Evolutionary conservation across 2,797 vertebrate genomes (phyloP), one percentile per base, ranked within the genome.

Genomic region (Intellagama lesueurii): DNA sequence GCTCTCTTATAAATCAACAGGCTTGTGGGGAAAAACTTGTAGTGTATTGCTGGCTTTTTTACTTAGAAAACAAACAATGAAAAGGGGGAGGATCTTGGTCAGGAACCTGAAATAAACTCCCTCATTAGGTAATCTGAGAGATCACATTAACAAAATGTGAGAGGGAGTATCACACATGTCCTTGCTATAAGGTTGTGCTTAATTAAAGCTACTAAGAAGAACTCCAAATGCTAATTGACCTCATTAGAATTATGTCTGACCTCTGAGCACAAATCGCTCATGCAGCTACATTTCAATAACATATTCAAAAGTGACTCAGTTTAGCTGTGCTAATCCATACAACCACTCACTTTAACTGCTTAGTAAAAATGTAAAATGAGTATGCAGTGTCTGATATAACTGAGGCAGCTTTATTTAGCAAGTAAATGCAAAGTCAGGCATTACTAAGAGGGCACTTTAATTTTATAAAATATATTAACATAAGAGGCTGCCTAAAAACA

Each of bases 161-260:
- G 40, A 9, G 91, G 73, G 76, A 85, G 85, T 78, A 87, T 0
- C 56, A 30, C 52, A 82, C 22, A 40, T n/a, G 85, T 72, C 56
- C 85, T 91, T 91, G 94, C 80, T 77, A 77, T 81, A 3, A 88
- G 91, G 66, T 85, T 86, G 90, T 69, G 69, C 87, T 86, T 88
- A 83, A 86, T 47, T 81, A 87, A 88, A 92, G 69, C 24, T 72
- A 75, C 30, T 88, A 0, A 66, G 76, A 88, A 22, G 47, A 89
- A 87, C 0, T 2, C 64, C 19, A 81, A 77, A 64, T 70, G 81
- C 89, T 92, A 90, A 85, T 87, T 80, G 88, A 93, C 83, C 70
- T 85, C 26, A 40, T 0, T 26, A 83, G 76, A 69, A n/a, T 87
- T 89, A 66, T 11, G 76, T 86, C 64, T 92, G 77, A 8, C 81